These are phyloP conservation scores for Ceratina australensis DNA, from an alignment of 1,140 invertebrate species.

Conservation along the genomic window DNA sequence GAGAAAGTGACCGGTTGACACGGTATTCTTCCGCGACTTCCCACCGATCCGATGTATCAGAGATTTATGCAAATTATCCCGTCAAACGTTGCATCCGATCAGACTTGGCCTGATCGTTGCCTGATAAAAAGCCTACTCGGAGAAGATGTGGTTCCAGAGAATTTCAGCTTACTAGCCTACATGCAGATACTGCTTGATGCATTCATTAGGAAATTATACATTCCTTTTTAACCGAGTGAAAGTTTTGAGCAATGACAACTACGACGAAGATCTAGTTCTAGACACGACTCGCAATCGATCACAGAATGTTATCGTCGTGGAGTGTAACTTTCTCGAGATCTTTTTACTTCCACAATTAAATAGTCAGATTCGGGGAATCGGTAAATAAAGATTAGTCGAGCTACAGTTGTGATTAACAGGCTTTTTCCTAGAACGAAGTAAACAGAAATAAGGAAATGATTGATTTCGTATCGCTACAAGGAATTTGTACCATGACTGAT, in stretches of 20 bases:
- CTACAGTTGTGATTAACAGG: not conserved
- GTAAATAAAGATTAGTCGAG: not conserved
- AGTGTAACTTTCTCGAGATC: not conserved
- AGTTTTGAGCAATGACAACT: no score
- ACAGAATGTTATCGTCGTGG: not conserved
- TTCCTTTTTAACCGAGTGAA: no score
- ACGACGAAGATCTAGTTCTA: not conserved
- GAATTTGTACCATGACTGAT: no score
- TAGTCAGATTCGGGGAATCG: not conserved
- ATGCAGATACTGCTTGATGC: not conserved
- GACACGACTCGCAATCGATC: not conserved
- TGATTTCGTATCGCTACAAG: no score
- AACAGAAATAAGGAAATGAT: not conserved
- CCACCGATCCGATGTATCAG: constrained; percentile 14
- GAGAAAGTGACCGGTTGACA: constrained; percentile 70
- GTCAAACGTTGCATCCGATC: not conserved
- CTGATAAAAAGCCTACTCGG: not conserved
- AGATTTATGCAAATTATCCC: constrained; percentile 41
- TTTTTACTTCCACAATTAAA: not conserved
- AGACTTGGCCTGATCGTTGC: not conserved
- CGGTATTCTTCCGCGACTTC: constrained; percentile 64
- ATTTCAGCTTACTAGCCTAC: constrained; percentile 3
- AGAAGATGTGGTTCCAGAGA: not conserved
- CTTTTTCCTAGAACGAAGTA: not conserved
- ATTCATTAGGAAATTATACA: no score